Base-by-base conservation (phyloP, 2,113 vertebrate species). In the Aegotheles bennettii region DNA sequence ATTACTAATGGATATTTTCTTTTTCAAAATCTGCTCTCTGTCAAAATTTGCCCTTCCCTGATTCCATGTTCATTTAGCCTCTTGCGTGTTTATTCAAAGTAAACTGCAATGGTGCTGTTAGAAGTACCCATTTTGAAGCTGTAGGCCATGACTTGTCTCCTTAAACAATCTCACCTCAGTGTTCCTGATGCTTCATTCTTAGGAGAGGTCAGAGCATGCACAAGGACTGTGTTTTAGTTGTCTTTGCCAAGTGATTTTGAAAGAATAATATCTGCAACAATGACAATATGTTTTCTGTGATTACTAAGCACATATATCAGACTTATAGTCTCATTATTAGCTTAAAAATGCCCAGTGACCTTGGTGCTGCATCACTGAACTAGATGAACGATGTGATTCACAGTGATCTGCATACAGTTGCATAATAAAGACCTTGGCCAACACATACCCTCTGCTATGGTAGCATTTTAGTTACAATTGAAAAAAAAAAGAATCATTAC, bases 291-390 rank as follows among this genome's bases (percentile, higher is more conserved):
- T 81, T 94, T 93, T 36, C 64, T 29, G 48, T 93, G 93, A 90
- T 96, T 96, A 94, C 85, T 53, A 75, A 78, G 85, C 90, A 93
- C 85, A 90, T 96, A 95, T 93, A 86, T 90, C 81, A 92, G 94
- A 90, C 68, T 96, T 95, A 88, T 61, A 60, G 69, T 61, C 23
- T n/a, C 83, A 84, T 76, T 64, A 71, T 92, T 93, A 93, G 17
- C 69, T 93, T 64, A 56, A 74, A 94, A 70, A 89, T 78, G 82
- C 42, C 94, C 25, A 11, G 51, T 90, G 83, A 96, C 94, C 92
- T 93, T 95, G 92, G 73, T 75, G 64, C 88, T 94, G 94, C 86
- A 91, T 64, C 85, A 40, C 64, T 68, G 88, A 90, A 56, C 76
- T 47, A 92, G 88, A 95, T 81, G 64, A 82, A 96, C 2, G 24